Evolutionary conservation across 2,888 invertebrate genomes (phyloP).

Genomic region (Andrena flavipes): DNA sequence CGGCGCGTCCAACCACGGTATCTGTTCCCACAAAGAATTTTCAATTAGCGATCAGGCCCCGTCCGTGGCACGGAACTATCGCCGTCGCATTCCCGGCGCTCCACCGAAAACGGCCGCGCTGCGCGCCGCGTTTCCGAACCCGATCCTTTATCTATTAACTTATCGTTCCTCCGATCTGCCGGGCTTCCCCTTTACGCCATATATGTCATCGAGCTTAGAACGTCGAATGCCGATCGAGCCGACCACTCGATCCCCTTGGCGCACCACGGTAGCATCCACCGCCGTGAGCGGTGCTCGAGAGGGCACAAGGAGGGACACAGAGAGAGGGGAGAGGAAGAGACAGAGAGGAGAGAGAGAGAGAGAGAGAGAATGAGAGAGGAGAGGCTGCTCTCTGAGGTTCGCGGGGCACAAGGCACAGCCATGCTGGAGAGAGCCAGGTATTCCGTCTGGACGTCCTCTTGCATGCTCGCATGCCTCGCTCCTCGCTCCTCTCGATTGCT

Average conservation of each 20-base stretch:
- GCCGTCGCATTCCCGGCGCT: slow-evolving; percentile 52
- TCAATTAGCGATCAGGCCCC: slow-evolving; percentile 60
- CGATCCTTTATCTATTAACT: slow-evolving; percentile 63
- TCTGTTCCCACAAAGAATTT: slow-evolving; percentile 54
- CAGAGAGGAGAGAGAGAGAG: slow-evolving; percentile 18
- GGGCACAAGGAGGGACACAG: background rate
- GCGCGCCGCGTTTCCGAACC: slow-evolving; percentile 35
- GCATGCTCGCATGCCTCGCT: slow-evolving; percentile 65
- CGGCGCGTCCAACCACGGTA: slow-evolving; percentile 25
- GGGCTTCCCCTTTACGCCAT: slow-evolving; percentile 51
- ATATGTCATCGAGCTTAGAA: slow-evolving; percentile 66
- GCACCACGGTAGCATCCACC: slow-evolving; percentile 65
- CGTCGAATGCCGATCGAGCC: slow-evolving; percentile 68
- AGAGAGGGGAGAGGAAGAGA: slow-evolving; percentile 53
- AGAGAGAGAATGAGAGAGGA: slow-evolving; percentile 47
- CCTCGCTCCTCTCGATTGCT: slow-evolving; percentile 25
- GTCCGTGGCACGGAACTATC: slow-evolving; percentile 48
- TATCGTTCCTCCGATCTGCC: slow-evolving; percentile 53
- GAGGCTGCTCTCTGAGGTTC: slow-evolving; percentile 34
- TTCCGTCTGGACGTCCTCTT: slow-evolving; percentile 50
- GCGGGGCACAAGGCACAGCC: slow-evolving; percentile 7
- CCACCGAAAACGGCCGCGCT: slow-evolving; percentile 51
- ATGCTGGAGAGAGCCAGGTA: slow-evolving; percentile 44
- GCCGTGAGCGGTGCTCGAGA: background rate
- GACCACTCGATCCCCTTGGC: slow-evolving; percentile 58